These are phyloP conservation scores for Columba livia DNA, from an alignment of 2,113 vertebrate species.

Conservation along the genomic window DNA sequence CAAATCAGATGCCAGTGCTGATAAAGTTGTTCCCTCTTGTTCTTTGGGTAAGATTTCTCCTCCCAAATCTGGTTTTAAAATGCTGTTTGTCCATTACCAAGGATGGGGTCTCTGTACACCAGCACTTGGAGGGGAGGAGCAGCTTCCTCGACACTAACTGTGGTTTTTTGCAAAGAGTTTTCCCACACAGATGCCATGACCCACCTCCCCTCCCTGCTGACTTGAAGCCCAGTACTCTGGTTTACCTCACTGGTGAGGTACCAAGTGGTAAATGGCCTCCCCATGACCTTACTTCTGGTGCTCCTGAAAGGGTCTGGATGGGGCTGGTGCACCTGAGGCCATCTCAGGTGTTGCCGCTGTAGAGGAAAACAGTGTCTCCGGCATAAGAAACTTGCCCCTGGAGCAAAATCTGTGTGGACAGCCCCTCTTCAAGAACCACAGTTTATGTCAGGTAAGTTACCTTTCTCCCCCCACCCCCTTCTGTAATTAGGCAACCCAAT, in stretches of 20 bases:
- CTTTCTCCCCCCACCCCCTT: background rate
- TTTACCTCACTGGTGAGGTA: background rate
- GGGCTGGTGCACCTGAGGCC: background rate
- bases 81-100: background rate
- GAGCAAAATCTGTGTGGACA: background rate
- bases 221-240: background rate
- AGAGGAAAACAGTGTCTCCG: background rate
- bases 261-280: background rate
- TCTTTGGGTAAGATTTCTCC: background rate
- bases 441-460: background rate
- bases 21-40: background rate
- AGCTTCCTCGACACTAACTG: background rate
- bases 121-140: background rate
- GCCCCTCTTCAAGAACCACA: background rate
- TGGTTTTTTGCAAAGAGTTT: background rate
- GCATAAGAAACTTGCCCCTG: background rate
- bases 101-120: background rate
- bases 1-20: background rate
- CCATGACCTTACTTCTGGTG: background rate
- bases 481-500: constrained; percentile 76
- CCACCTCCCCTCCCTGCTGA: background rate
- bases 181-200: background rate
- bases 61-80: background rate
- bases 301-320: background rate
- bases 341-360: background rate